Percentiles rank a stretch among this genome's conserved stretches.
phyloP scores from a whole-genome alignment of 2,888 invertebrate genomes.

The Cerceris rybyensis region DNA sequence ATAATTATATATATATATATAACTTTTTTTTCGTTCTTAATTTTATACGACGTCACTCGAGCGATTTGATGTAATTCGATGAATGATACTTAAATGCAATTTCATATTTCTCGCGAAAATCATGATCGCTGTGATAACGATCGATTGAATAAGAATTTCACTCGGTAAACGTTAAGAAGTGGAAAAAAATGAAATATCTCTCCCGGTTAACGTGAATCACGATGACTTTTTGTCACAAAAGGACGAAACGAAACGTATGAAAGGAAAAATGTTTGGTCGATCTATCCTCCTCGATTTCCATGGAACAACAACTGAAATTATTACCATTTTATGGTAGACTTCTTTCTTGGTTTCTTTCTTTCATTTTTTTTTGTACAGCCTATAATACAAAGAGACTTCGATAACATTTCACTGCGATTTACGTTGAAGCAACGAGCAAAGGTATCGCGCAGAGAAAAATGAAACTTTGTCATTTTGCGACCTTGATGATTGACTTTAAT shows the following conservation, averaged over 20 bases:
- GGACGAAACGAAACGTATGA: not conserved
- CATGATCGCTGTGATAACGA: conserved; percentile 47
- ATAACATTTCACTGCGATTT: conserved; percentile 30
- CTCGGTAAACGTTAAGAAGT: conserved; percentile 31
- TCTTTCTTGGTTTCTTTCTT: not conserved
- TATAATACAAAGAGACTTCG: conserved; percentile 44
- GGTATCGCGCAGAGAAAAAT: not conserved
- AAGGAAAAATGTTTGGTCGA: conserved; percentile 22
- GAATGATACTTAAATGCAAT: conserved; percentile 74
- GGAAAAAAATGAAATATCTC: conserved; percentile 18
- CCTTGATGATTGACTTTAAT: not conserved
- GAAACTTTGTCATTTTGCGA: not conserved
- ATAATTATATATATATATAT: conserved; percentile 70
- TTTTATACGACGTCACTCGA: conserved; percentile 50
- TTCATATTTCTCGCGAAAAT: conserved; percentile 53
- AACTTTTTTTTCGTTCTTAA: conserved; percentile 41
- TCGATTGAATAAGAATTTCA: conserved; percentile 48
- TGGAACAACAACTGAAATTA: conserved; percentile 25
- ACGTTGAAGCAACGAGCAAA: conserved; percentile 10
- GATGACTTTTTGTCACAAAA: conserved; percentile 19
- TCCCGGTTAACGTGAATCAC: conserved; percentile 45
- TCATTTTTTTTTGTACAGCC: conserved; percentile 28
- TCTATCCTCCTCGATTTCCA: conserved; percentile 8
- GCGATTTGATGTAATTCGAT: conserved; percentile 51
- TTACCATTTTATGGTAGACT: conserved; percentile 30